Conservation (phyloP, 2,888 invertebrate genomes). For the Celastrina argiolus region DNA sequence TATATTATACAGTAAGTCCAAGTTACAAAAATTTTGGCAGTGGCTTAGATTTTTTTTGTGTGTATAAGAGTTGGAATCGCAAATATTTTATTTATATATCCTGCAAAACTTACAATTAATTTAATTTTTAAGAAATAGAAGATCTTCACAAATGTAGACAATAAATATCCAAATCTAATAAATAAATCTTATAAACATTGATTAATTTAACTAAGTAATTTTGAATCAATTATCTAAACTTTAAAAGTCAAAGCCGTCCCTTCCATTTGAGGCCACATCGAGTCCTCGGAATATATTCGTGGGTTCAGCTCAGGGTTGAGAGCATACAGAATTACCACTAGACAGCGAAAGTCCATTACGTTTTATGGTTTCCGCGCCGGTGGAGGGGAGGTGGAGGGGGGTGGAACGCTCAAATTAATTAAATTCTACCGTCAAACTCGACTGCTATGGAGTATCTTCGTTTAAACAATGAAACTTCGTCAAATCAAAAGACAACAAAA, state of each 20-base stretch:
- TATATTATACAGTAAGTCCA: too few relatives aligned
- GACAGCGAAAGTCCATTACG: slow-evolving; percentile 75
- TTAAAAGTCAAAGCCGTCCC: not conserved
- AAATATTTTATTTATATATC: too few relatives aligned
- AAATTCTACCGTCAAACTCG: slow-evolving; percentile 55
- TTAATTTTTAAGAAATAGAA: too few relatives aligned
- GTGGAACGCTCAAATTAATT: slow-evolving; percentile 68
- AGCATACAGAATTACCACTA: slow-evolving; percentile 65
- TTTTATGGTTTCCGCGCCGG: slow-evolving; percentile 65
- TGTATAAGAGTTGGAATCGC: too few relatives aligned
- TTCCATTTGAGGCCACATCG: slow-evolving; percentile 30
- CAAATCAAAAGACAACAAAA: not conserved
- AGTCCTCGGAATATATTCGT: slow-evolving; percentile 42
- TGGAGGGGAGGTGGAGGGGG: slow-evolving; percentile 62
- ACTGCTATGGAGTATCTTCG: slow-evolving; percentile 42
- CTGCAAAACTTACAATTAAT: too few relatives aligned
- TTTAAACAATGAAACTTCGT: not conserved
- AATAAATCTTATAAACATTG: too few relatives aligned
- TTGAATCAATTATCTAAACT: not conserved
- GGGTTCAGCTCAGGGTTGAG: slow-evolving; percentile 50
- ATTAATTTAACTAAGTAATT: not conserved
- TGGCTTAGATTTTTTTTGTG: too few relatives aligned
- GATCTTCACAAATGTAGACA: too few relatives aligned
- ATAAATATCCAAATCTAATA: too few relatives aligned
- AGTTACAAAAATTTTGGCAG: too few relatives aligned